phyloP scores from a whole-genome alignment of 2,113 vertebrate species.

The Anarhynchus alexandrinus region DNA sequence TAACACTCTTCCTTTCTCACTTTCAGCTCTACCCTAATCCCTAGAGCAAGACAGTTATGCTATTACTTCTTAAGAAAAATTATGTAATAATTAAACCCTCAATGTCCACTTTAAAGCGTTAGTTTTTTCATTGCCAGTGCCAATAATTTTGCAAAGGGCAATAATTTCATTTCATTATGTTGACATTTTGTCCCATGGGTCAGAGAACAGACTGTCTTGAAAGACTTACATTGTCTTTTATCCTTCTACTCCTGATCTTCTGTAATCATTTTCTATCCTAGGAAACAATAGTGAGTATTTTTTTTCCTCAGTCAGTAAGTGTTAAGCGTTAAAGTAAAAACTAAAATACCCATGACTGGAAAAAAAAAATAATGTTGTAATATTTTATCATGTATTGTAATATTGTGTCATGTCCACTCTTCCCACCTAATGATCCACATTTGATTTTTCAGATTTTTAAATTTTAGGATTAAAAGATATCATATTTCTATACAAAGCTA shows the following conservation, averaged over 20 bases:
- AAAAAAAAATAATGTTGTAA: background rate
- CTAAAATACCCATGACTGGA: background rate
- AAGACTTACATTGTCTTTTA: background rate
- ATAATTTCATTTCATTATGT: background rate
- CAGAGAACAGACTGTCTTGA: background rate
- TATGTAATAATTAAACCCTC: background rate
- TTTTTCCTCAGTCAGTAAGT: background rate
- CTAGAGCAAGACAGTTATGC: background rate
- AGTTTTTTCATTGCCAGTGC: background rate
- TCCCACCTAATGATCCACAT: background rate
- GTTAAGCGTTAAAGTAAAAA: background rate
- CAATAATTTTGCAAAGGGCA: background rate
- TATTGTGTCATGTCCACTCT: background rate
- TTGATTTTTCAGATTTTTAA: background rate
- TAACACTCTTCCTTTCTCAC: background rate
- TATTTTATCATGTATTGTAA: no score
- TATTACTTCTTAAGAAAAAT: conserved; percentile 12
- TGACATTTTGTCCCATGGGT: background rate
- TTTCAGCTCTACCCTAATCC: background rate
- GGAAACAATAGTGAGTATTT: background rate
- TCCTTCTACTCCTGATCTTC: background rate
- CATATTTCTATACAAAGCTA: background rate
- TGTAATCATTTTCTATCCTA: background rate
- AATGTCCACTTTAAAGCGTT: background rate
- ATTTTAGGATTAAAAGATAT: background rate